Conservation (phyloP, 2,113 vertebrate genomes). For the Lamprotornis superbus region DNA sequence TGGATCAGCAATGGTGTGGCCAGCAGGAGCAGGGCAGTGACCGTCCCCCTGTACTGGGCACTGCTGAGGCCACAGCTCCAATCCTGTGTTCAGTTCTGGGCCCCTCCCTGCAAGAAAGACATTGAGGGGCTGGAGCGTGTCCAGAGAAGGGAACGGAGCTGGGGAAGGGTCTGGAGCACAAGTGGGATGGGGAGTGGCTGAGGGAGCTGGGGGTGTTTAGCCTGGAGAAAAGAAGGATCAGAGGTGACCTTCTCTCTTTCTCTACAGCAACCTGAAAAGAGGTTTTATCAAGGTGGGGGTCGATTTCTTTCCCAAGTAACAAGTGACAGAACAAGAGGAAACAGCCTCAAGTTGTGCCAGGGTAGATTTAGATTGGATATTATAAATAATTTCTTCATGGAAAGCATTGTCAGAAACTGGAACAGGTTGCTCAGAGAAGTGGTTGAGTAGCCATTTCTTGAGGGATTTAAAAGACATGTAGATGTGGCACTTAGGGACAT, state of each 20-base stretch:
- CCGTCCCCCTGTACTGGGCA: rapidly evolving
- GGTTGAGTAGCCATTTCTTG: background rate
- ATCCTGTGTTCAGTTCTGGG: background rate
- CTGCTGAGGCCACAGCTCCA: rapidly evolving
- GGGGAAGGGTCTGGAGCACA: background rate
- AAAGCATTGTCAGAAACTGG: background rate
- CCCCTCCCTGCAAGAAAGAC: rapidly evolving
- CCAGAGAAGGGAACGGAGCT: rapidly evolving
- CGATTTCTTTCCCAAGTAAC: rapidly evolving
- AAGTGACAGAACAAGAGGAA: background rate
- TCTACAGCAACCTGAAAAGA: background rate
- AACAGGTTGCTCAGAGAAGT: background rate
- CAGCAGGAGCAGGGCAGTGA: background rate
- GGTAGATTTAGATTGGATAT: background rate
- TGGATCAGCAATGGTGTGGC: rapidly evolving
- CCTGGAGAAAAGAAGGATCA: background rate
- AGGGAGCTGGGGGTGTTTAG: rapidly evolving
- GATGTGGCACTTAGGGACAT: background rate
- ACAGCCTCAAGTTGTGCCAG: background rate
- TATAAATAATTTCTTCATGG: background rate
- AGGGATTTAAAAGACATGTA: background rate
- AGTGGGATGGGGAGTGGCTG: rapidly evolving
- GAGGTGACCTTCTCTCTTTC: background rate
- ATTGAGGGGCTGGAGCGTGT: rapidly evolving
- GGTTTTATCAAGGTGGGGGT: rapidly evolving